A percentile compares a stretch with the other conserved stretches of the same genome.
These are phyloP conservation scores for Peromyscus melanophrys DNA, from an alignment of 2,797 vertebrate genomes.

Conservation along the genomic window DNA sequence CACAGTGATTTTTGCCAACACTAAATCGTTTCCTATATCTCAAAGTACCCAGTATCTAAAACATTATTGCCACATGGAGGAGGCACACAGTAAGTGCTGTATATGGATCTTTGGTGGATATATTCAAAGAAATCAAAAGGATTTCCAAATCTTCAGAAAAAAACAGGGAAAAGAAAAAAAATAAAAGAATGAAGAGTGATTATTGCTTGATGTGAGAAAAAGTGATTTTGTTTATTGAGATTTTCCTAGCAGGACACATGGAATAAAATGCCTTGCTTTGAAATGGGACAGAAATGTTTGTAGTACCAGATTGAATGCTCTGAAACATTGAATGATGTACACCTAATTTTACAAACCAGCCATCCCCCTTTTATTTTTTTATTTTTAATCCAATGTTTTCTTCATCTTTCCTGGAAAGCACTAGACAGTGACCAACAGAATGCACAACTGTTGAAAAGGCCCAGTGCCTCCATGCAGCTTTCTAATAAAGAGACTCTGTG, in stretches of 20 bases:
- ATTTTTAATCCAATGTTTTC: neutral
- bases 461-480: neutral
- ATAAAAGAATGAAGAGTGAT: neutral
- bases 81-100: neutral
- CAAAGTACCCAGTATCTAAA: neutral
- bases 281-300: neutral
- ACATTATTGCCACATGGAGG: neutral
- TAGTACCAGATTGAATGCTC: neutral
- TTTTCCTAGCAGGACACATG: neutral
- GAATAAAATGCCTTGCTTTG: neutral
- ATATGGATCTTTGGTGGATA: neutral
- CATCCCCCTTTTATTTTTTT: neutral
- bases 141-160: conserved; percentile 34
- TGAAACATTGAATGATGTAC: neutral
- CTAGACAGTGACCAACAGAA: neutral
- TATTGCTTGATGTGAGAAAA: conserved; percentile 3
- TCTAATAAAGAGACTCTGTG: neutral
- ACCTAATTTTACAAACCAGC: conserved; percentile 49
- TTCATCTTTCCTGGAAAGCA: conserved; percentile 57
- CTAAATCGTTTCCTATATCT: neutral
- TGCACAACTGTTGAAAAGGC: neutral
- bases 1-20: neutral
- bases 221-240: neutral
- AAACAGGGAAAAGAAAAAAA: neutral
- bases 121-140: conserved; percentile 13